A percentile compares a stretch with the other conserved stretches of the same genome.
phyloP scores from a whole-genome alignment of 1,140 invertebrate species.

The Apis cerana region DNA sequence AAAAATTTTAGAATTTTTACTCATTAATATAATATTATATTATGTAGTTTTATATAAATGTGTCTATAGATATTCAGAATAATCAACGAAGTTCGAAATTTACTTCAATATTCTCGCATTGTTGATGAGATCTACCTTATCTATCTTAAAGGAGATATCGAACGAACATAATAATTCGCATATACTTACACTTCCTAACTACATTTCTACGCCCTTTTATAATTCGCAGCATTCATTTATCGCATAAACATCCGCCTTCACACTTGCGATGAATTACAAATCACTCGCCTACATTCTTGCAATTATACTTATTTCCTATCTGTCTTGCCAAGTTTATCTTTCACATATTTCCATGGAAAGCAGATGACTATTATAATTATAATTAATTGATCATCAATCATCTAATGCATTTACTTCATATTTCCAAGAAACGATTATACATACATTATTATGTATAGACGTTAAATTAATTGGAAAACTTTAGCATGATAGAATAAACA shows the following conservation, averaged over 20 bases:
- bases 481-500: no score
- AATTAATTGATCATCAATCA: not conserved
- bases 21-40: no score
- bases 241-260: slow-evolving; percentile 34
- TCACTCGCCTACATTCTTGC: slow-evolving; percentile 27
- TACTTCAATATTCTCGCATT: not conserved
- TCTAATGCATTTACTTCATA: not conserved
- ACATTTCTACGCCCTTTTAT: not conserved
- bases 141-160: not conserved
- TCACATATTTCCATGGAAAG: not conserved
- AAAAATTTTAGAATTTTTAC: no score
- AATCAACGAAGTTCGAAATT: not conserved
- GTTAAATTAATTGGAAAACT: no score
- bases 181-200: not conserved
- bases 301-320: slow-evolving; percentile 25
- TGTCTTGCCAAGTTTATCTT: slow-evolving; percentile 13
- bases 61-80: not conserved
- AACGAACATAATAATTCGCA: not conserved
- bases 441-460: not conserved
- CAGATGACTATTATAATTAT: slow-evolving; percentile 28
- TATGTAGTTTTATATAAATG: not conserved
- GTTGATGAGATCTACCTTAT: not conserved
- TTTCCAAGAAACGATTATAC: not conserved
- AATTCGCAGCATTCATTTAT: slow-evolving; percentile 18
- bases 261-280: slow-evolving; percentile 18